Percentiles rank a stretch among this genome's conserved stretches.
phyloP scores from a whole-genome alignment of 2,113 vertebrate genomes.

The Scatophagus argus region DNA sequence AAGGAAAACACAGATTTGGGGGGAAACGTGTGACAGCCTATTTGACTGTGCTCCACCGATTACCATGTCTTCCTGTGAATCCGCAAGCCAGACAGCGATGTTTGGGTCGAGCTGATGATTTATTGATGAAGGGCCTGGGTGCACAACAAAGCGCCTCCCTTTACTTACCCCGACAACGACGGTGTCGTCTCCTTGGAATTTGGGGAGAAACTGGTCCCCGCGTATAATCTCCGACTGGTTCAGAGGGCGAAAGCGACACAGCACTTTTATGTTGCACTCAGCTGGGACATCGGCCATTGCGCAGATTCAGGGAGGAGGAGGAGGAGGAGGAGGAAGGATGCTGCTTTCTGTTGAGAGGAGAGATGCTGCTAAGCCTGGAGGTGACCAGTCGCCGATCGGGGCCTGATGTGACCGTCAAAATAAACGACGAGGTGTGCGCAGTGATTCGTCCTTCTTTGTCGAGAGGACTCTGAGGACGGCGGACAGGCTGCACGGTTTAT shows the following conservation, averaged over 20 bases:
- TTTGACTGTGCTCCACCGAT: background rate
- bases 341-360: slow-evolving; percentile 32
- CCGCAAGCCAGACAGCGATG: slow-evolving; percentile 35
- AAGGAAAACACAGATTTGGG: fast-evolving
- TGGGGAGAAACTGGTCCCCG: slow-evolving; percentile 89
- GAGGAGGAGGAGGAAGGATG: slow-evolving; percentile 44
- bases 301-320: slow-evolving; percentile 65
- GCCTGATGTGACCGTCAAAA: slow-evolving; percentile 45
- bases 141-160: slow-evolving; percentile 71
- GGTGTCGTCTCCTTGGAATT: slow-evolving; percentile 90
- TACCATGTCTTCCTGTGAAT: background rate
- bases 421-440: slow-evolving; percentile 16
- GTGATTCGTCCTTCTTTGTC: slow-evolving; percentile 10
- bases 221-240: slow-evolving; percentile 89
- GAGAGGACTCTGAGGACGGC: background rate
- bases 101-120: slow-evolving; percentile 50
- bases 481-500: background rate
- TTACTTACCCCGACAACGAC: slow-evolving; percentile 87
- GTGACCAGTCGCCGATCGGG: slow-evolving; percentile 24
- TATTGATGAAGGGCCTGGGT: slow-evolving; percentile 69
- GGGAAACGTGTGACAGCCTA: too few species aligned
- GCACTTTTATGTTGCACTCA: slow-evolving; percentile 92
- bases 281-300: slow-evolving; percentile 87
- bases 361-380: slow-evolving; percentile 60
- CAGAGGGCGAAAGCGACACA: slow-evolving; percentile 91